Percentiles rank a stretch among this genome's conserved stretches.
Conservation (phyloP, 2,797 vertebrate genomes). For the Mus caroli region DNA sequence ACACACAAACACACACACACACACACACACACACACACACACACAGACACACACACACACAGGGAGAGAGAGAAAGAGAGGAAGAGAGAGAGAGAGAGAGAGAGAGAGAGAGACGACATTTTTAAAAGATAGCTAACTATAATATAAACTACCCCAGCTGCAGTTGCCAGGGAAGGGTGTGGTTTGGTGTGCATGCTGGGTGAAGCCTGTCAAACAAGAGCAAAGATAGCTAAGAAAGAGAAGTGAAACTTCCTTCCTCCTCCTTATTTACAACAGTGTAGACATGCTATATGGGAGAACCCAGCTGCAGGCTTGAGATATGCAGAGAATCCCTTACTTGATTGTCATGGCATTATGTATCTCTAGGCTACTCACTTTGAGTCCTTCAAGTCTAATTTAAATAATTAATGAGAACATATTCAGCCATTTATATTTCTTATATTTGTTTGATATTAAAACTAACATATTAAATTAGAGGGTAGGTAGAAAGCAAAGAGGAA, state of each 20-base stretch:
- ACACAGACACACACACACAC: background rate
- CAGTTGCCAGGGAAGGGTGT: background rate
- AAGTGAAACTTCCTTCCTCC: background rate
- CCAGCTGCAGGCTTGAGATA: background rate
- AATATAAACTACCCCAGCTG: background rate
- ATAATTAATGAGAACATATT: background rate
- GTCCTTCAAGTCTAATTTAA: background rate
- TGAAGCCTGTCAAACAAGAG: background rate
- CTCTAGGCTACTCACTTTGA: background rate
- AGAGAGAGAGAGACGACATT: background rate
- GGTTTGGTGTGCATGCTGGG: background rate
- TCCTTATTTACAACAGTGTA: background rate
- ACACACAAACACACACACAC: background rate
- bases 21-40: too few relatives aligned
- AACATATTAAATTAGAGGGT: background rate
- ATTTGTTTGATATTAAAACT: background rate
- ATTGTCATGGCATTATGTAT: background rate
- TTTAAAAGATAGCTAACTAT: background rate
- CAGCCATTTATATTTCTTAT: background rate
- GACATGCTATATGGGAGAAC: rapidly evolving
- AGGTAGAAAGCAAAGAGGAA: background rate
- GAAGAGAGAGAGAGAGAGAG: too few relatives aligned
- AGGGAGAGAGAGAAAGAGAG: too few relatives aligned
- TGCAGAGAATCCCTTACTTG: background rate
- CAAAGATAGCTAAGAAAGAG: background rate